Percentiles rank a stretch among this genome's conserved stretches.
phyloP scores from a whole-genome alignment of 2,888 invertebrate genomes.

The Pachymerium ferrugineum region DNA sequence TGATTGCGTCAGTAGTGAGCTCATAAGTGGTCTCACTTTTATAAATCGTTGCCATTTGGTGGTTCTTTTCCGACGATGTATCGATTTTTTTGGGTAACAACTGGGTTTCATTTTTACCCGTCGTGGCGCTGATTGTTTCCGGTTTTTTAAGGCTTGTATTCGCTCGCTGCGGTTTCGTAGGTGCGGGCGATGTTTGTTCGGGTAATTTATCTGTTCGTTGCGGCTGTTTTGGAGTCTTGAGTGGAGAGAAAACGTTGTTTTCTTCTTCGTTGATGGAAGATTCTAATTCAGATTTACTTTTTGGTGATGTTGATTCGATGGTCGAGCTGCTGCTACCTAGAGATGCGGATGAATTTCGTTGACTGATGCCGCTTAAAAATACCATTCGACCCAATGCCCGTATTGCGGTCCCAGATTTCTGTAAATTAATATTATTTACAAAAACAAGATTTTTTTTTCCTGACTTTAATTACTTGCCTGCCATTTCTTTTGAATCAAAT shows the following conservation, averaged over 20 bases:
- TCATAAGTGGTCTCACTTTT: neutral
- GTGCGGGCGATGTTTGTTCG: too few relatives aligned
- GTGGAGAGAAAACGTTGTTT: neutral
- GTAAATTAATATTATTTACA: neutral
- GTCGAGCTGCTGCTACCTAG: too few relatives aligned
- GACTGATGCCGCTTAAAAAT: too few relatives aligned
- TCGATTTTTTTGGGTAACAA: neutral
- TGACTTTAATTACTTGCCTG: too few relatives aligned
- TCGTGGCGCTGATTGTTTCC: too few relatives aligned
- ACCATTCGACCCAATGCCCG: neutral
- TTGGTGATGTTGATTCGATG: neutral
- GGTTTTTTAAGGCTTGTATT: too few relatives aligned
- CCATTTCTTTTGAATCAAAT: constrained; percentile 74
- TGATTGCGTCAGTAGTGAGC: neutral
- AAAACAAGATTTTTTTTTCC: neutral
- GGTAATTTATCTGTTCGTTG: too few relatives aligned
- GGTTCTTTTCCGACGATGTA: neutral
- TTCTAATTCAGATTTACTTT: neutral
- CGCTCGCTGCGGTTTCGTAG: too few relatives aligned
- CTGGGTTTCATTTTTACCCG: neutral
- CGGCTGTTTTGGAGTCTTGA: too few relatives aligned
- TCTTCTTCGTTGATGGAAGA: neutral
- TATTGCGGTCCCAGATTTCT: neutral
- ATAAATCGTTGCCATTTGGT: neutral
- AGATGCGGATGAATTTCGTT: too few relatives aligned